phyloP scores from a whole-genome alignment of 2,113 vertebrate genomes.

The Andinoacara biseriatus region DNA sequence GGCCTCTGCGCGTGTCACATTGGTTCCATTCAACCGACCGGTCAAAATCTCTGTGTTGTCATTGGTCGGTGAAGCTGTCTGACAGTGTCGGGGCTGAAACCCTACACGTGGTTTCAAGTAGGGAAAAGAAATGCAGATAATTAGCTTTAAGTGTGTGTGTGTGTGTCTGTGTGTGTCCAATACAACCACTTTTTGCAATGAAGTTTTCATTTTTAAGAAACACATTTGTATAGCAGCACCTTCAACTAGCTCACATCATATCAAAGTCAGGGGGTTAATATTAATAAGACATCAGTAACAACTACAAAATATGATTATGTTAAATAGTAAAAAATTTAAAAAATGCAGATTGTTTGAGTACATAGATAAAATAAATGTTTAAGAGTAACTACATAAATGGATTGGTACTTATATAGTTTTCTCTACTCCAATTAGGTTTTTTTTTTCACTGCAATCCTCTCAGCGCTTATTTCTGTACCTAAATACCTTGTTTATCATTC shows the following conservation, averaged over 20 bases:
- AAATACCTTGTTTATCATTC: neutral
- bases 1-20: constrained; percentile 27
- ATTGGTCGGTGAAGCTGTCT: constrained; percentile 53
- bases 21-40: constrained; percentile 16
- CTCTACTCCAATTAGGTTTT: rapidly evolving
- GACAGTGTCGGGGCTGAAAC: constrained; percentile 65
- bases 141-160: no score
- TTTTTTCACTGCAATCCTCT: neutral
- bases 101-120: constrained; percentile 84
- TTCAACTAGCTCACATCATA: no score
- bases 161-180: no score
- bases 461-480: no score
- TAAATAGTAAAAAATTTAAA: neutral
- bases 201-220: neutral
- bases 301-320: neutral
- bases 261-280: no score
- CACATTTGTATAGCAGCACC: neutral
- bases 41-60: neutral
- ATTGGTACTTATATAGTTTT: neutral
- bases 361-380: neutral
- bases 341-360: neutral
- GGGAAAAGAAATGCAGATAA: neutral
- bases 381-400: neutral
- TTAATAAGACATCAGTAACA: neutral
- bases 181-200: neutral